These are phyloP conservation scores for Didymodactylos carnosus DNA, from an alignment of 2,888 invertebrate species.

Conservation along the genomic window DNA sequence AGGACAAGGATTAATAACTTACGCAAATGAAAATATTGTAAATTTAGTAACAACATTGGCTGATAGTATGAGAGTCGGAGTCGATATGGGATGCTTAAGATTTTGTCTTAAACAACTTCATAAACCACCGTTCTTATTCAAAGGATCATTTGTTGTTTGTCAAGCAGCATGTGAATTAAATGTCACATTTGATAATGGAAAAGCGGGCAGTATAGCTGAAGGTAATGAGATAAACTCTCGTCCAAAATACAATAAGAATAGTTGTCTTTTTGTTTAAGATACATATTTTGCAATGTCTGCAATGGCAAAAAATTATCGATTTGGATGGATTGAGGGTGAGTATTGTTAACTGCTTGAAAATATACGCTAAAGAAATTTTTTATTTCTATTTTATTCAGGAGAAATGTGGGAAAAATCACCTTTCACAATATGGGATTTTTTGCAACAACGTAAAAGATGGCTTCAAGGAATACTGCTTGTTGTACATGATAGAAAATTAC, in stretches of 20 bases:
- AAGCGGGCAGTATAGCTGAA: slow-evolving; percentile 89
- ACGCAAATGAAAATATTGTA: slow-evolving; percentile 78
- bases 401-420: slow-evolving; percentile 98
- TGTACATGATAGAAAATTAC: slow-evolving; percentile 52
- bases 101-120: slow-evolving; percentile 78
- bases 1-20: slow-evolving; percentile 82
- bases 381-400: slow-evolving; percentile 27
- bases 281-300: slow-evolving; percentile 92
- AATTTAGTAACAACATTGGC: slow-evolving; percentile 90
- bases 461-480: slow-evolving; percentile 42
- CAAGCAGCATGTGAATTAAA: slow-evolving; percentile 66
- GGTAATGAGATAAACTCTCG: too few species aligned
- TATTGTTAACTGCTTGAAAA: too few species aligned
- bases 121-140: slow-evolving; percentile 87
- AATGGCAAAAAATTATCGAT: slow-evolving; percentile 65
- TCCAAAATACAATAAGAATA: not conserved
- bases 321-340: slow-evolving; percentile 59
- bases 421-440: slow-evolving; percentile 75
- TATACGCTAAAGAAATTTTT: not conserved
- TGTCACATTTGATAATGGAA: slow-evolving; percentile 82
- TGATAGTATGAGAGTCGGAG: slow-evolving; percentile 80
- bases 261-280: slow-evolving; percentile 45
- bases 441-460: slow-evolving; percentile 89
- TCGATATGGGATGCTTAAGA: slow-evolving; percentile 87
- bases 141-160: slow-evolving; percentile 87